Percentiles rank a stretch among this genome's conserved stretches.
These are phyloP conservation scores for Azemiops feae DNA, from an alignment of 2,113 vertebrate species.

Conservation along the genomic window DNA sequence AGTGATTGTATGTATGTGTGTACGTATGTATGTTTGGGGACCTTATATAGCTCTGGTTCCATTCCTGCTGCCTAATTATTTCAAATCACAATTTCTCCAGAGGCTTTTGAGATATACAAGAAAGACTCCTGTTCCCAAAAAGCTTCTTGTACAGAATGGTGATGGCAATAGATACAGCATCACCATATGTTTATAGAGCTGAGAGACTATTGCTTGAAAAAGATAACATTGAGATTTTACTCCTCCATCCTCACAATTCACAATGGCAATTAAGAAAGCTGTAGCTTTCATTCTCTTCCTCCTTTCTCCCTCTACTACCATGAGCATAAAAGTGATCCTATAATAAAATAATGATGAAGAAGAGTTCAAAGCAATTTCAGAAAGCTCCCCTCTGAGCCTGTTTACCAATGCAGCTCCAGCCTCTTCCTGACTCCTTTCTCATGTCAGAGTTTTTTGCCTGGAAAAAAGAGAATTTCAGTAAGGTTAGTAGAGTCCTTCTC, in stretches of 20 bases:
- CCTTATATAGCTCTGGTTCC: neutral
- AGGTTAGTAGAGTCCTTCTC: neutral
- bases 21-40: neutral
- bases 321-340: conserved; percentile 47
- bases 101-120: neutral
- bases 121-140: neutral
- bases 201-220: conserved; percentile 32
- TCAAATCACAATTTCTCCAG: neutral
- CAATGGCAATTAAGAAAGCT: conserved; percentile 29
- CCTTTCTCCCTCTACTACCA: conserved; percentile 33
- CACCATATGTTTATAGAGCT: conserved; percentile 17
- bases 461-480: neutral
- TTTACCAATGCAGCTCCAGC: conserved; percentile 26
- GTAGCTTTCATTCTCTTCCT: conserved; percentile 55
- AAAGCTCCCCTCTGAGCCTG: conserved; percentile 21
- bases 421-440: neutral
- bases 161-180: conserved; percentile 18
- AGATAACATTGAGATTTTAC: conserved; percentile 42
- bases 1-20: too few relatives aligned
- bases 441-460: conserved; percentile 10
- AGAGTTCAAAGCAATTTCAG: conserved; percentile 56
- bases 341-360: conserved; percentile 58
- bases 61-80: neutral
- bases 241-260: conserved; percentile 49
- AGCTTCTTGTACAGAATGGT: neutral